These are phyloP conservation scores for Drosophila meridionalis DNA, from an alignment of 2,888 invertebrate genomes.

Conservation along the genomic window DNA sequence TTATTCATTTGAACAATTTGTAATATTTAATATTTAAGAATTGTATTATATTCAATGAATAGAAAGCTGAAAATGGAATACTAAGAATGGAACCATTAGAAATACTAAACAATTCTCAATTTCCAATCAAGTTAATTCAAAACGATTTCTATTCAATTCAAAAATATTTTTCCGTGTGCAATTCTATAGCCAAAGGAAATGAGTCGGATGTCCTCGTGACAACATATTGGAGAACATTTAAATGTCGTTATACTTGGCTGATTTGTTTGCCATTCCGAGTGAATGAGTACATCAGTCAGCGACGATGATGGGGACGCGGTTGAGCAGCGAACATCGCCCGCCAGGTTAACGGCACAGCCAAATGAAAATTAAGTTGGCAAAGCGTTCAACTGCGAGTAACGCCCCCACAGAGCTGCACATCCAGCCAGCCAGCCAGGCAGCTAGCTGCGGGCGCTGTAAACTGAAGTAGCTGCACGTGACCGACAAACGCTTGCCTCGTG, in stretches of 20 bases:
- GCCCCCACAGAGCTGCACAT: slow-evolving; percentile 9
- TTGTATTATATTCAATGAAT: no score
- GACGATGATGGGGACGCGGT: slow-evolving; percentile 23
- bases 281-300: slow-evolving; percentile 65
- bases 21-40: neutral
- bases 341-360: slow-evolving; percentile 58
- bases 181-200: no score
- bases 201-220: slow-evolving; percentile 1
- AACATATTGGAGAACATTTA: slow-evolving; percentile 36
- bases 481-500: slow-evolving; percentile 65
- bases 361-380: slow-evolving; percentile 71
- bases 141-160: neutral
- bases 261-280: slow-evolving; percentile 62
- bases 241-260: slow-evolving; percentile 38
- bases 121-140: neutral
- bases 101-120: neutral
- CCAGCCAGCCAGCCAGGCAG: neutral
- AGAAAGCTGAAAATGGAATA: no score
- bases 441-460: slow-evolving; percentile 41
- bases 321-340: slow-evolving; percentile 31
- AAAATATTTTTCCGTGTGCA: neutral
- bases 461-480: slow-evolving; percentile 76
- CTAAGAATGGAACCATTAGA: no score
- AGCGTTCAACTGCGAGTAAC: slow-evolving; percentile 60
- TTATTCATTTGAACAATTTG: no score